These are phyloP conservation scores for Eurytoma californica DNA, from an alignment of 2,888 invertebrate species.

Conservation along the genomic window DNA sequence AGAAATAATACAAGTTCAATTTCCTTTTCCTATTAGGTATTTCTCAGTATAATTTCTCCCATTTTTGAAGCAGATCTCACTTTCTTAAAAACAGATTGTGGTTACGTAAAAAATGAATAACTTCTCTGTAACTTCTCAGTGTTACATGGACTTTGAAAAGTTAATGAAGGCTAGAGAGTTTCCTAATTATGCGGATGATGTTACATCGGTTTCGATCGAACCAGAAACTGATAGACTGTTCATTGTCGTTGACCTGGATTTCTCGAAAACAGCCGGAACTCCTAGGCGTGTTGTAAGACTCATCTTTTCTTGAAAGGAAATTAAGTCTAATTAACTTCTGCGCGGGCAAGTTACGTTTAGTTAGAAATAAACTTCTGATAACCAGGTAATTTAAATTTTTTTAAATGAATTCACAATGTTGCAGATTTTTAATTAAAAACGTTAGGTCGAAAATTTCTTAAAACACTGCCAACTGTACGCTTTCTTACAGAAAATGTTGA, in stretches of 20 bases:
- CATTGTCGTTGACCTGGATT: constrained; percentile 27
- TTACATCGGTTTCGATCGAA: constrained; percentile 24
- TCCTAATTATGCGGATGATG: constrained; percentile 45
- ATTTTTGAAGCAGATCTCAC: too few relatives aligned
- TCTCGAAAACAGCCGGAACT: not conserved
- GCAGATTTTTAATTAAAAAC: too few relatives aligned
- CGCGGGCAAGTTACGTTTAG: too few relatives aligned
- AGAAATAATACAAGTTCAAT: not conserved
- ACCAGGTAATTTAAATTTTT: too few relatives aligned
- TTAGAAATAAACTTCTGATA: too few relatives aligned
- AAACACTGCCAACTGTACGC: too few relatives aligned
- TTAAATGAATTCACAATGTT: too few relatives aligned
- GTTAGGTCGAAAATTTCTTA: too few relatives aligned
- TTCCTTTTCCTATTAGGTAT: not conserved
- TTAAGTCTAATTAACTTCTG: constrained; percentile 19
- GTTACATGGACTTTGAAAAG: not conserved
- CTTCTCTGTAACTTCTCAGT: not conserved
- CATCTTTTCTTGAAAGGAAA: constrained; percentile 2
- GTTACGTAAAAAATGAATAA: too few relatives aligned
- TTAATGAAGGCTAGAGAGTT: not conserved
- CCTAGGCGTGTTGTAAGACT: not conserved
- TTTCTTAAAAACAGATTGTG: too few relatives aligned
- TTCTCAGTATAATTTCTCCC: not conserved
- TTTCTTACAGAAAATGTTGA: too few relatives aligned
- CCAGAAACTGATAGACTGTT: constrained; percentile 4